Percentiles rank a stretch among this genome's conserved stretches.
These are phyloP conservation scores for Deilephila elpenor DNA, from an alignment of 2,888 invertebrate species.

Conservation along the genomic window DNA sequence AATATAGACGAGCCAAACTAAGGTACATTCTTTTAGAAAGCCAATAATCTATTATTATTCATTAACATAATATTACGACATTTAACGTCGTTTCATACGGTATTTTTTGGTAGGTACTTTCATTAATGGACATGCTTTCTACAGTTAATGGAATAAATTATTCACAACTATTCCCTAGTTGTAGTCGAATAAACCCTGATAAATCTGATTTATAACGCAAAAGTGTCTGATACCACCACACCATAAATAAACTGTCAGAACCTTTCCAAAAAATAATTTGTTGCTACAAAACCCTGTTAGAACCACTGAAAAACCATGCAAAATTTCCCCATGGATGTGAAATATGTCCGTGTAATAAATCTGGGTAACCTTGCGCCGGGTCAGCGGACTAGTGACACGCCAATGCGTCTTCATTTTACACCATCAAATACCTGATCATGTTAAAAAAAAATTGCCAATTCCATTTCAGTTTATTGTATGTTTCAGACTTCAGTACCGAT, in stretches of 20 bases:
- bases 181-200: neutral
- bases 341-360: slow-evolving; percentile 26
- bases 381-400: slow-evolving; percentile 2
- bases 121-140: too few species aligned
- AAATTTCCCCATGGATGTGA: slow-evolving; percentile 20
- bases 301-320: slow-evolving; percentile 6
- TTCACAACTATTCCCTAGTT: too few species aligned
- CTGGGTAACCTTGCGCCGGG: slow-evolving; percentile 23
- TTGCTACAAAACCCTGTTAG: neutral
- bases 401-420: slow-evolving; percentile 29
- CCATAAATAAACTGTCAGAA: slow-evolving; percentile 6
- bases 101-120: too few species aligned
- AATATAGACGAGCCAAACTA: too few species aligned
- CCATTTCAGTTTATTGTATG: slow-evolving; percentile 31
- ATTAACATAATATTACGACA: too few species aligned
- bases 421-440: slow-evolving; percentile 33
- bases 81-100: too few species aligned
- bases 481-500: too few species aligned
- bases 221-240: neutral
- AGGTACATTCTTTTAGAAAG: too few species aligned
- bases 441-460: slow-evolving; percentile 38
- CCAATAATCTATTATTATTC: too few species aligned
- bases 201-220: neutral
- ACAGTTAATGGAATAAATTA: too few species aligned
- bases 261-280: slow-evolving; percentile 5